Base-by-base conservation (phyloP, 2,888 invertebrate genomes). In the Dryococelus australis region DNA sequence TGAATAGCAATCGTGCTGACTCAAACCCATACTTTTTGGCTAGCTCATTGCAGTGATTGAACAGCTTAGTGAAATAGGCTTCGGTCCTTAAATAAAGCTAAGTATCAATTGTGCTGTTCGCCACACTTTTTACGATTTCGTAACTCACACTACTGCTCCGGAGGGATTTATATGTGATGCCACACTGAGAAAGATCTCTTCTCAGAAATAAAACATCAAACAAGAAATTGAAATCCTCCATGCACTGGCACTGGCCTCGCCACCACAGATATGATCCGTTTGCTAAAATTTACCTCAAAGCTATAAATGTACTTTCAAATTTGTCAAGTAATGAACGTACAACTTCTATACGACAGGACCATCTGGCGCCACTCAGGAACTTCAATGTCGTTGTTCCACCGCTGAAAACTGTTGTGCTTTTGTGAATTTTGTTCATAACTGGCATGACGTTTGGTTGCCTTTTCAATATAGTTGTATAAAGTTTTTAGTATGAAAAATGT, bases 181-280 rank as follows among this genome's bases (percentile, higher is more conserved):
- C 26, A n/a, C 24, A 80, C 80, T 80, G 80, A 8, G 80, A 80
- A 80, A 80, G 80, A 80, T n/a, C 80, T 80, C 26, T 80, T 80
- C 80, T 80, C n/a, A 80, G 26, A 13, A 80, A 80, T 26, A 80
- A 80, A 28, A 80, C 26, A 80, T 80, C 80, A 80, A 80, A 80
- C 26, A 9, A 12, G 26, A 16, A 80, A 80, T 80, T 80, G 80
- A 80, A 80, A 80, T 80, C 79, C n/a, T 79, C 80, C 80, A 80
- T 80, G n/a, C 80, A 80, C n/a, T 80, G 47, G 47, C 47, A 27
- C 80, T 80, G 80, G 80, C 80, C 80, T 80, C 80, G 28, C 80
- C 80, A 80, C 80, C n/a, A 24, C n/a, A 80, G 24, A 13, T 80
- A 80, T 26, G 80, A 28, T 80, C n/a, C 8, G 80, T 80, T 35